phyloP scores from a whole-genome alignment of 2,797 vertebrate genomes.

The Hozukius guyotensis region DNA sequence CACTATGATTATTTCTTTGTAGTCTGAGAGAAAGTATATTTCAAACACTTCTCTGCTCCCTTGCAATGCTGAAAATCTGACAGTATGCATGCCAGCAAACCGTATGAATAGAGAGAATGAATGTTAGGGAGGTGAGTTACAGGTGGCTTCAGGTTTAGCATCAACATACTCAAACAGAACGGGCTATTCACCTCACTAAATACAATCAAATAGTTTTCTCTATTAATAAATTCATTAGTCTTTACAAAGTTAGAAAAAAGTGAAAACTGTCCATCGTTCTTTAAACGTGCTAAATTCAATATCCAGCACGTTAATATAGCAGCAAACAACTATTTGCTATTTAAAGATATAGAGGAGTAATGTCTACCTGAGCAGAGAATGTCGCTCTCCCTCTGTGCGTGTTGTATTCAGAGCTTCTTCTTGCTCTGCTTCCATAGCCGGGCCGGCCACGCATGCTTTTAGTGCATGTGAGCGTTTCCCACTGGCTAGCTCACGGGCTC shows the following conservation, averaged over 20 bases:
- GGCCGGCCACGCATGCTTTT: no score
- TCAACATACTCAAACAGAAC: neutral
- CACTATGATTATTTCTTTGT: neutral
- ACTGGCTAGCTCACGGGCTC: no score
- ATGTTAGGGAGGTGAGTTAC: neutral
- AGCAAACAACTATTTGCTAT: no score
- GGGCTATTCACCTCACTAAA: neutral
- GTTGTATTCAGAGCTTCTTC: no score
- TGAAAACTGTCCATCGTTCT: fast-evolving
- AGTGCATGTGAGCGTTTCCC: no score
- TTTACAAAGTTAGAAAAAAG: neutral
- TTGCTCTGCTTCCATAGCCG: no score
- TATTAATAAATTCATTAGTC: neutral
- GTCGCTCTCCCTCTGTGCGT: fast-evolving
- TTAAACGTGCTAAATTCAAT: no score
- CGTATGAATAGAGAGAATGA: neutral
- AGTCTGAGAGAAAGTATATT: neutral
- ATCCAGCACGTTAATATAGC: no score
- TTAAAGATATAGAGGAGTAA: no score
- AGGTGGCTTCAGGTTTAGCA: neutral
- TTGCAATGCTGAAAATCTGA: neutral
- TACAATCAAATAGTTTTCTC: neutral
- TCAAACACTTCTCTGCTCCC: neutral
- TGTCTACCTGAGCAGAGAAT: no score
- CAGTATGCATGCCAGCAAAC: neutral